A percentile compares a stretch with the other conserved stretches of the same genome.
Conservation (phyloP, 2,888 invertebrate genomes). For the Pimpla rufipes region DNA sequence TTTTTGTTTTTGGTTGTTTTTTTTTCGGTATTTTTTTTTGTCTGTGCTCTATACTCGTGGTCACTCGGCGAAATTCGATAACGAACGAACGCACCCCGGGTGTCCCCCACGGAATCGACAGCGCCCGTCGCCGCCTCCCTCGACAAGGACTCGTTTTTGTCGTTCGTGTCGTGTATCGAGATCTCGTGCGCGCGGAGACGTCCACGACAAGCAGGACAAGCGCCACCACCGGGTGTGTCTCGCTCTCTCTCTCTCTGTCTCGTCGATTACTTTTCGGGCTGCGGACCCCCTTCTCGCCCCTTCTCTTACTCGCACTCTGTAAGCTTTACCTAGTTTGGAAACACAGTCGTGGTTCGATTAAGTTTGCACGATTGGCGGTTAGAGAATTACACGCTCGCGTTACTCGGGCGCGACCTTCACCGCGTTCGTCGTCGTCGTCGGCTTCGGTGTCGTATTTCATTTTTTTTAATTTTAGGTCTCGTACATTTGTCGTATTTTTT, state of each 20-base stretch:
- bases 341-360: constrained; percentile 84
- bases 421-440: constrained; percentile 64
- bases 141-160: constrained; percentile 31
- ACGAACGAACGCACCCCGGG: constrained; percentile 38
- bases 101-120: constrained; percentile 19
- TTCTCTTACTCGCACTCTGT: constrained; percentile 79
- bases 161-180: constrained; percentile 36
- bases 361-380: constrained; percentile 75
- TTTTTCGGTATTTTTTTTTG: constrained; percentile 36
- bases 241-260: not conserved
- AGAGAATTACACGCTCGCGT: constrained; percentile 44
- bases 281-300: constrained; percentile 59
- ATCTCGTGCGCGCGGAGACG: constrained; percentile 72
- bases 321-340: constrained; percentile 85
- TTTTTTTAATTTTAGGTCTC: constrained; percentile 37
- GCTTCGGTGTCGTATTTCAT: constrained; percentile 56
- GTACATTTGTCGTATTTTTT: constrained; percentile 61
- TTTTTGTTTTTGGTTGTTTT: constrained; percentile 38
- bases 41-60: constrained; percentile 51
- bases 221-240: constrained; percentile 10
- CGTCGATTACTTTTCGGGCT: constrained; percentile 37
- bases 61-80: constrained; percentile 48
- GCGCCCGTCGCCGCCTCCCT: constrained; percentile 22
- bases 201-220: constrained; percentile 69
- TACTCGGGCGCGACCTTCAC: constrained; percentile 63